Evolutionary conservation across 2,888 invertebrate genomes (phyloP), one percentile per base, ranked within the genome.

Genomic region (Diabrotica balteata): DNA sequence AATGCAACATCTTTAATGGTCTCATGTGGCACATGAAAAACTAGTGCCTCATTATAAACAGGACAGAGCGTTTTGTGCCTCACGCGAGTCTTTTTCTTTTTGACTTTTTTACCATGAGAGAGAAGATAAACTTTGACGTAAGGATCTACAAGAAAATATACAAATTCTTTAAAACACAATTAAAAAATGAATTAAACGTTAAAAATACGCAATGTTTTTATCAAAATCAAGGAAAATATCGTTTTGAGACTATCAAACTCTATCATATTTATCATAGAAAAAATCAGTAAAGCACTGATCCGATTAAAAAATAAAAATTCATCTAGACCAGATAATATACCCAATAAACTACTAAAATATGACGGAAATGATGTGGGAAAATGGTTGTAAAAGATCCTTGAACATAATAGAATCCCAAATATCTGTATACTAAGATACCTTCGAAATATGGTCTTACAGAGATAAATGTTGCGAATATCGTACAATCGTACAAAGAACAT

Each of bases 21-120:
- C 66, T 91, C 91, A 8, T 91, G 88, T 0, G 95, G 93, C 10
- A 97, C 90, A 80, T 97, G 97, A 82, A 97, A 97, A 8, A 96
- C 94, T 72, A 97, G 86, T 0, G 96, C 95, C 82, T 97, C 97
- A 81, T 97, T 97, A 85, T 95, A 97, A 0, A 96, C 92, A 0
- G 97, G 96, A 80, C 90, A 91, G 0, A 96, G 86, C 0, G 94
- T 95, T 76, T 93, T 93, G 80, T 93, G 91, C 82, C 94, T 93
- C 1, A 96, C 95, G 0, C 93, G 92, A 0, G 97, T 96, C 84
- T 96, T 96, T 84, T 95, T 93, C 86, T 96, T 96, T 85, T 96
- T 96, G 77, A 97, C 92, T 68, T 96, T 87, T 81, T 95, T 94
- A 4, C 93, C 93, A 83, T 94, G 92, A 79, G 93, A 93, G 76